These are phyloP conservation scores for Geothlypis trichas DNA, from an alignment of 2,113 vertebrate genomes.

Conservation along the genomic window DNA sequence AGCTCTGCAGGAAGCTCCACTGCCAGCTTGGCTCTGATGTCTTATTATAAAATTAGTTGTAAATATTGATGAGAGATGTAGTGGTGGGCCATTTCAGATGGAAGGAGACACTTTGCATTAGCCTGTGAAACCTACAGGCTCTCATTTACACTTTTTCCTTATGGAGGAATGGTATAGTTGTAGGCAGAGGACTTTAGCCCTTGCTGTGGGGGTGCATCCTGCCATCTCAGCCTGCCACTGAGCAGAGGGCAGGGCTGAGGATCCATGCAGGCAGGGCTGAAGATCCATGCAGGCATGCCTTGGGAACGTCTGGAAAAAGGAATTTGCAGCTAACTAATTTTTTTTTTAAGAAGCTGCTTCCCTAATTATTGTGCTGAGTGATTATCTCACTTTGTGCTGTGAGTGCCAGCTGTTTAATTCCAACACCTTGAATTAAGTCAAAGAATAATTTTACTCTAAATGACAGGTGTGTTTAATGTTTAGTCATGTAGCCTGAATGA, in stretches of 20 bases:
- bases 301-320: not conserved
- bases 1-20: not conserved
- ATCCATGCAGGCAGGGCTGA: rapidly evolving
- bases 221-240: not conserved
- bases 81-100: not conserved
- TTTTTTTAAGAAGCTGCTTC: not conserved
- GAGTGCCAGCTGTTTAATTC: not conserved
- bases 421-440: not conserved
- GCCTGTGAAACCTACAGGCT: not conserved
- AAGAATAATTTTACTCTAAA: not conserved
- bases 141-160: not conserved
- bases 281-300: not conserved
- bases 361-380: not conserved
- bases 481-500: not conserved
- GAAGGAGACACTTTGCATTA: not conserved
- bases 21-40: not conserved
- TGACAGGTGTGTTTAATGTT: not conserved
- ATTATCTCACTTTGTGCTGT: not conserved
- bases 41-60: not conserved
- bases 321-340: not conserved
- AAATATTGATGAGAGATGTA: not conserved
- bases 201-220: rapidly evolving
- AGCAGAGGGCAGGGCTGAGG: rapidly evolving
- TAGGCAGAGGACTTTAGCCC: not conserved
- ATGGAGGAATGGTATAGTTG: not conserved